Evolutionary conservation across 2,113 vertebrate species (phyloP).

Genomic region (Empidonax alnorum): DNA sequence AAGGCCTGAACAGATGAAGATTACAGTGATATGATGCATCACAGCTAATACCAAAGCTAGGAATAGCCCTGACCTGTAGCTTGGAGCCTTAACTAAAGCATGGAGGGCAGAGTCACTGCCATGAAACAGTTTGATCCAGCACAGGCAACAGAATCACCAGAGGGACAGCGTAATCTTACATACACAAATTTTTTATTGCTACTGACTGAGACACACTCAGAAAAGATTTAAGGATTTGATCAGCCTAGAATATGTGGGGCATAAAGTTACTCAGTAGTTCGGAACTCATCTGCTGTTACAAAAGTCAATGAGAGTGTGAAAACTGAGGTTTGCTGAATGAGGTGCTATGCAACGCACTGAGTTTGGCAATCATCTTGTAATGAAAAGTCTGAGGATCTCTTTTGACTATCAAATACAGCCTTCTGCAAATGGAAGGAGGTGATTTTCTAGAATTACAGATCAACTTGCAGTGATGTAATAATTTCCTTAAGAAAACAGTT

Average conservation of each 20-base stretch:
- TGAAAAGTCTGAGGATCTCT: neutral
- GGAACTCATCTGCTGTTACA: neutral
- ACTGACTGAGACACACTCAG: neutral
- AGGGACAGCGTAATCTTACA: accelerated
- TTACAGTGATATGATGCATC: neutral
- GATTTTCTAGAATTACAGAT: neutral
- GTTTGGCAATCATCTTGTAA: neutral
- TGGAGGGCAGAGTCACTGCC: neutral
- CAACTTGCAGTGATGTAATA: neutral
- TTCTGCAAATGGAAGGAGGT: neutral
- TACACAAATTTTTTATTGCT: neutral
- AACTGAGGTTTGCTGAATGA: neutral
- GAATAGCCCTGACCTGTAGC: neutral
- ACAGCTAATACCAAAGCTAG: neutral
- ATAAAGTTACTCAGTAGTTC: neutral
- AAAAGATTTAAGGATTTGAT: neutral
- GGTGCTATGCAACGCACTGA: neutral
- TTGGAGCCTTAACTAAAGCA: neutral
- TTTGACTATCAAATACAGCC: neutral
- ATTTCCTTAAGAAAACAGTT: neutral
- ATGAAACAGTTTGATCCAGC: neutral
- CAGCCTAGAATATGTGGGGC: neutral
- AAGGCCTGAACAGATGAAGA: neutral
- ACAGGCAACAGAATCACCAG: neutral
- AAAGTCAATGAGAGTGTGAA: neutral